Evolutionary conservation across 2,797 vertebrate genomes (phyloP).

Genomic region (Paedocypris micromegethes): DNA sequence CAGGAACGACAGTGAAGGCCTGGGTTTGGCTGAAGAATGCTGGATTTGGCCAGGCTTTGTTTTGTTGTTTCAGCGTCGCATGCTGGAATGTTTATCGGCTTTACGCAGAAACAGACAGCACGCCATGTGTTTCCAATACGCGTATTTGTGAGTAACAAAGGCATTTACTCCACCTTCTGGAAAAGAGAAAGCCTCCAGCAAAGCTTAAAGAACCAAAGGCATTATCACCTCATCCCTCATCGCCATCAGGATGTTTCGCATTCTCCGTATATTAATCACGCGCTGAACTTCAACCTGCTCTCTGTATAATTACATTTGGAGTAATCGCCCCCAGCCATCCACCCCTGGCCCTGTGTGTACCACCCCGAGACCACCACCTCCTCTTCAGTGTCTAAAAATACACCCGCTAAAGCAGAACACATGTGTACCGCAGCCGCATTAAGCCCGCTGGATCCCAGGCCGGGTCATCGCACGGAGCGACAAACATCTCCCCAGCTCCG

Average conservation of each 20-base stretch:
- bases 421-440: slow-evolving; percentile 41
- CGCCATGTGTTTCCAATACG: slow-evolving; percentile 42
- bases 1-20: slow-evolving; percentile 27
- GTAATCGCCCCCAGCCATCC: slow-evolving; percentile 31
- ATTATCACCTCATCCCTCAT: slow-evolving; percentile 28
- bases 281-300: slow-evolving; percentile 12
- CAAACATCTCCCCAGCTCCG: no score
- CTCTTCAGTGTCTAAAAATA: slow-evolving; percentile 49
- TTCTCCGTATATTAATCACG: slow-evolving; percentile 32
- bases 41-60: slow-evolving; percentile 21
- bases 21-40: slow-evolving; percentile 31
- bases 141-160: slow-evolving; percentile 27
- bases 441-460: slow-evolving; percentile 31
- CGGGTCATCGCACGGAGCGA: slow-evolving; percentile 15
- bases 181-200: slow-evolving; percentile 22
- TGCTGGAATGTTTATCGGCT: slow-evolving; percentile 37
- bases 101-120: slow-evolving; percentile 32
- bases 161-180: slow-evolving; percentile 26
- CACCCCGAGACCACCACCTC: slow-evolving; percentile 33
- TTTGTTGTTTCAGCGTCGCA: slow-evolving; percentile 27
- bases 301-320: slow-evolving; percentile 39
- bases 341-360: slow-evolving; percentile 36
- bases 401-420: slow-evolving; percentile 42
- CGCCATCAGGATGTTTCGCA: slow-evolving; percentile 15
- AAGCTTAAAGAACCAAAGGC: slow-evolving; percentile 19